A percentile compares a stretch with the other conserved stretches of the same genome.
These are phyloP conservation scores for Silurus glanis DNA, from an alignment of 2,113 vertebrate genomes.

Conservation along the genomic window DNA sequence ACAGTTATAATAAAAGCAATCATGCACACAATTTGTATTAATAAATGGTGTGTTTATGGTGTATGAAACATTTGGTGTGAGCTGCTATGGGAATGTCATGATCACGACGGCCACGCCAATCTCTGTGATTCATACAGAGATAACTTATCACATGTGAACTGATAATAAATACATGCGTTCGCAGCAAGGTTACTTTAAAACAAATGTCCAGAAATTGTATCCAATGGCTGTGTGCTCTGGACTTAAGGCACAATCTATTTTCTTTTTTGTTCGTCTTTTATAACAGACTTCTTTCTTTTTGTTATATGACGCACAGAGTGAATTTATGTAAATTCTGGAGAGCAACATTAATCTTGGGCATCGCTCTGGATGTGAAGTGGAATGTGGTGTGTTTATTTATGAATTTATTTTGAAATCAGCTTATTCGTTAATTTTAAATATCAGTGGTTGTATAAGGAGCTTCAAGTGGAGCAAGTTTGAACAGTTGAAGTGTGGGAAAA, in stretches of 20 bases:
- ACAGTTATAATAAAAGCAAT: background rate
- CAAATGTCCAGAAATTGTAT: background rate
- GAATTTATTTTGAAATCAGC: too few relatives aligned
- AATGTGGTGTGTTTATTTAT: too few relatives aligned
- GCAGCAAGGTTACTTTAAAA: background rate
- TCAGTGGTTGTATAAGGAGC: too few relatives aligned
- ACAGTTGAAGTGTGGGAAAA: background rate
- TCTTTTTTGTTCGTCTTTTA: background rate
- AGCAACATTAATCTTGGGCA: conserved; percentile 7
- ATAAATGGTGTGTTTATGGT: background rate
- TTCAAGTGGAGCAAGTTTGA: background rate
- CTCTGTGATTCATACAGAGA: background rate
- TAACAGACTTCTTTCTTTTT: background rate
- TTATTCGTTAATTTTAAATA: too few relatives aligned
- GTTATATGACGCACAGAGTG: background rate
- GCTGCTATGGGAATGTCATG: background rate
- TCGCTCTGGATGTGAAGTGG: conserved; percentile 4
- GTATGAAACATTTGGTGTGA: background rate
- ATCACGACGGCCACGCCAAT: background rate
- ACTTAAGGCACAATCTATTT: background rate
- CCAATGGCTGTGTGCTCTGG: background rate
- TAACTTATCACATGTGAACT: background rate
- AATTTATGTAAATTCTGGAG: background rate
- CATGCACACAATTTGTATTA: background rate
- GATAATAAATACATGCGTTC: background rate